A percentile compares a stretch with the other conserved stretches of the same genome.
phyloP scores from a whole-genome alignment of 2,888 invertebrate species.

The Nymphalis c-album region DNA sequence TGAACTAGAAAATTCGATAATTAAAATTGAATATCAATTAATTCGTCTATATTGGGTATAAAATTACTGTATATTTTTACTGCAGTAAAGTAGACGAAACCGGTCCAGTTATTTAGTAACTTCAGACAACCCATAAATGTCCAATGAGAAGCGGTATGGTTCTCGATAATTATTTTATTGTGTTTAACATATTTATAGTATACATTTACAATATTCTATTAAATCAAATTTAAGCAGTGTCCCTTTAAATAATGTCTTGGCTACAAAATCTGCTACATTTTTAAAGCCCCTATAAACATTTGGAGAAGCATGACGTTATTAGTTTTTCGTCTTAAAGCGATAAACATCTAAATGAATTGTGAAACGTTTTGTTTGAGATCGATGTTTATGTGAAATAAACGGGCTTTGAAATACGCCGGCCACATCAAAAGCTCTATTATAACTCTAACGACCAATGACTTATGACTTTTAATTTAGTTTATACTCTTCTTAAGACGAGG shows the following conservation, averaged over 20 bases:
- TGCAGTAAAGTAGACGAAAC: constrained; percentile 11
- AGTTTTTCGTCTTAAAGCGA: constrained; percentile 73
- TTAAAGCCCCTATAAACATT: constrained; percentile 35
- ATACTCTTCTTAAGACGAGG: constrained; percentile 15
- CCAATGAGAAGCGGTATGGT: constrained; percentile 2
- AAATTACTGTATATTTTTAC: constrained; percentile 14
- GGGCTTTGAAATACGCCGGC: constrained; percentile 51
- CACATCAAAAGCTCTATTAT: constrained; percentile 33
- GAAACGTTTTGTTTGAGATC: constrained; percentile 61
- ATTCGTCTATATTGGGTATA: constrained; percentile 14
- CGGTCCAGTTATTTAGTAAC: constrained; percentile 5
- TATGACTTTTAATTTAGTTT: constrained; percentile 27
- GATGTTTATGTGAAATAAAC: constrained; percentile 74
- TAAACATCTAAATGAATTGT: constrained; percentile 76
- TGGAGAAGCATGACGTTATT: constrained; percentile 63
- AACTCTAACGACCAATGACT: constrained; percentile 27
- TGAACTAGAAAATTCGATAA: constrained; percentile 35
- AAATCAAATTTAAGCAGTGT: constrained; percentile 17
- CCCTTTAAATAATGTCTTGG: constrained; percentile 38
- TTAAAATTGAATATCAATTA: constrained; percentile 24
- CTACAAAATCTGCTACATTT: constrained; percentile 36
- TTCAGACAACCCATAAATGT: neutral
- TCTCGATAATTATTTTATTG: neutral
- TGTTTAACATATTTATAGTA: too few species aligned
- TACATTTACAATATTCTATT: too few species aligned